Evolutionary conservation across 2,113 vertebrate genomes (phyloP), one percentile per base, ranked within the genome.

Genomic region (Tupaia tana): DNA sequence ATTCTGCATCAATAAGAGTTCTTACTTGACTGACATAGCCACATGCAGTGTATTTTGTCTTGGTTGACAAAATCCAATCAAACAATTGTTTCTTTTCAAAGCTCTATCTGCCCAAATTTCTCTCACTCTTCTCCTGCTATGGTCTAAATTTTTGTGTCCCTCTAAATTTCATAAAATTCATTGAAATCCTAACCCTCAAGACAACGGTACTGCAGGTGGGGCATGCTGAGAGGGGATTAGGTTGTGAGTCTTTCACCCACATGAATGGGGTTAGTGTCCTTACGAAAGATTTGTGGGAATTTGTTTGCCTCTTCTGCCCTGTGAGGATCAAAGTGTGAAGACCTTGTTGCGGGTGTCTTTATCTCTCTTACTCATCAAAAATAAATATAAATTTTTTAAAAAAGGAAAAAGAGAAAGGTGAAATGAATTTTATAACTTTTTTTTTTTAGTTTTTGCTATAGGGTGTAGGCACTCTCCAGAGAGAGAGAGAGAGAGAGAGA

Each of bases 21-120:
- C 58, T 87, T 77, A 70, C 6, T 67, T 93, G 66, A 25, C 63
- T 69, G 83, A 43, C 20, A 14, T 27, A 91, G 58, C 43, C 70
- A 31, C 13, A 73, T 24, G 64, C 20, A 20, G 56, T 90, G 20
- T 63, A 13, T 77, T 92, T 86, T 89, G 86, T 79, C 19, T 92
- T 91, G 54, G 66, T 29, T 58, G 24, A 77, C 54, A 84, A 71
- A 83, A 86, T 84, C 71, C 80, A n/a, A 90, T 14, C 34, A 80
- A n/a, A 75, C 69, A 63, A 70, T 83, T 74, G 27, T 78, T 84
- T 94, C 59, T 91, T 92, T 83, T 54, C 43, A 70, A 75, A 77
- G 31, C 2, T 58, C 52, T 63, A 8, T 75, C 19, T 9, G 90
- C 22, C 52, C 66, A 24, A 77, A 13, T 43, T 34, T 58, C 14